Conservation (phyloP, 2,113 vertebrate species). For the Ramphastos sulfuratus region DNA sequence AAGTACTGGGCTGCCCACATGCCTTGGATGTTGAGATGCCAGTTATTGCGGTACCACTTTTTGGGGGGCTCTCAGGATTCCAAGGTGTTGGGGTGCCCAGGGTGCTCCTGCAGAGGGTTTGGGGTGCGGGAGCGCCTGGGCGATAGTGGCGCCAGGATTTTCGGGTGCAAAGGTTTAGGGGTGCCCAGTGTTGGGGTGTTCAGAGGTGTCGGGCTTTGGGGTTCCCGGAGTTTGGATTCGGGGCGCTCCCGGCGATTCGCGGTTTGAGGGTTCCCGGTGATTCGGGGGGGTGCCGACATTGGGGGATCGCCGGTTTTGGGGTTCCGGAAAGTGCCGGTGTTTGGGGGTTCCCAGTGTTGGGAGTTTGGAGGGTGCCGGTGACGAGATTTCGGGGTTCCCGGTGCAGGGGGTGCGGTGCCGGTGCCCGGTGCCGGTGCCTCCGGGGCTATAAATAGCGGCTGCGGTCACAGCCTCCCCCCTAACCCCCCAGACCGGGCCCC, state of each 20-base stretch:
- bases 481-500: not conserved
- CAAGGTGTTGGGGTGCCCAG: no score
- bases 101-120: no score
- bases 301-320: not conserved
- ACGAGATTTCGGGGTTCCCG: not conserved
- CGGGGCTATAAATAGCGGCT: not conserved
- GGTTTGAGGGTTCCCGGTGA: not conserved
- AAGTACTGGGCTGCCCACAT: not conserved
- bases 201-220: not conserved
- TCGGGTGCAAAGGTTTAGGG: not conserved
- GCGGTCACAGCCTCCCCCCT: not conserved
- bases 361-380: not conserved
- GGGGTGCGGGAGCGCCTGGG: no score
- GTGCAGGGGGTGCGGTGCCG: no score
- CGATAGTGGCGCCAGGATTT: not conserved
- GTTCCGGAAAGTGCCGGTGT: constrained; percentile 46
- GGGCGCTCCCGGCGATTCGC: no score
- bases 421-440: not conserved
- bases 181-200: not conserved
- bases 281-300: not conserved
- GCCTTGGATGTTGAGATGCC: not conserved
- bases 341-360: not conserved
- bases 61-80: no score
- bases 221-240: not conserved
- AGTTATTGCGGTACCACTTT: not conserved